These are phyloP conservation scores for Indicator indicator DNA, from an alignment of 2,113 vertebrate species.

Conservation along the genomic window DNA sequence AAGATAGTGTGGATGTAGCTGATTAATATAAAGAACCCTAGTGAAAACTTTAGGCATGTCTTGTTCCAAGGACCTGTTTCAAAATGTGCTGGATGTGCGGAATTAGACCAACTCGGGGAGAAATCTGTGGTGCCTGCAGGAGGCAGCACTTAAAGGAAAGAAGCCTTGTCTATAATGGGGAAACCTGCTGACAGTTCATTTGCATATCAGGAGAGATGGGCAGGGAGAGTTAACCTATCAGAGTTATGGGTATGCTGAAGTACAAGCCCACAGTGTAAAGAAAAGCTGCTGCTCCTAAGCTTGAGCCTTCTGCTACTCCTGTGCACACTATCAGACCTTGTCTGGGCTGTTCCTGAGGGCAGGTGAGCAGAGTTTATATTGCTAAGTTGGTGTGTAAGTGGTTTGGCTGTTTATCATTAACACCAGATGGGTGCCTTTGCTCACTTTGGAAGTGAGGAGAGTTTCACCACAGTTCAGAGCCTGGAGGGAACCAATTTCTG, in stretches of 20 bases:
- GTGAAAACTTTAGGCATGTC: background rate
- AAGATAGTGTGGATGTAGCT: background rate
- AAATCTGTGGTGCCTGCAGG: background rate
- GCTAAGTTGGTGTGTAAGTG: background rate
- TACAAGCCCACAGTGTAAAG: accelerated
- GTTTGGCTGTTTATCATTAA: background rate
- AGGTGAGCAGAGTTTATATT: background rate
- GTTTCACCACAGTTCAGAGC: background rate
- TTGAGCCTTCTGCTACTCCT: background rate
- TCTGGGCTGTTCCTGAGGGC: background rate
- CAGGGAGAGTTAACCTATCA: background rate
- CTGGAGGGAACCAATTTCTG: background rate
- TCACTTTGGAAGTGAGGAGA: background rate
- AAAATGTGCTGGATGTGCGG: background rate
- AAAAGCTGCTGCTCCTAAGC: background rate
- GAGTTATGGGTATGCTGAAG: background rate
- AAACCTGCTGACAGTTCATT: background rate
- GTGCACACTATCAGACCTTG: background rate
- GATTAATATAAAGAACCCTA: background rate
- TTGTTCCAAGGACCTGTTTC: background rate
- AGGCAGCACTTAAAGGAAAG: background rate
- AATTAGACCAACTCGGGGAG: background rate
- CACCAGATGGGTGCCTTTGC: background rate
- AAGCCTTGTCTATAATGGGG: accelerated
- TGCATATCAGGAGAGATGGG: background rate